These are phyloP conservation scores for Scophthalmus maximus DNA, from an alignment of 2,113 vertebrate genomes.

Conservation along the genomic window DNA sequence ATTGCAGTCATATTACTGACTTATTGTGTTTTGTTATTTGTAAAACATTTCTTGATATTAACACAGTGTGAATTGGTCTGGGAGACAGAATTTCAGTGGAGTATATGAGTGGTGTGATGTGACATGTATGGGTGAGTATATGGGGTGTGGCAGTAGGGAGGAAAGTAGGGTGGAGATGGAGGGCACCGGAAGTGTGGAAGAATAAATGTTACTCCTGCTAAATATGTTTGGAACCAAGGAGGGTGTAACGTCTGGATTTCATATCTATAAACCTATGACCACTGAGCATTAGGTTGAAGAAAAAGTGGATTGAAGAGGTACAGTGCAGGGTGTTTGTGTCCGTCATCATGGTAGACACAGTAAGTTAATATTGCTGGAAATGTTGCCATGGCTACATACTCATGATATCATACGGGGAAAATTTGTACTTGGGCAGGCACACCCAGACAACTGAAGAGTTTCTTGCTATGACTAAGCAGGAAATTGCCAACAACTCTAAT, in stretches of 20 bases:
- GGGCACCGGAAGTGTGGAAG: background rate
- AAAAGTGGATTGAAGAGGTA: background rate
- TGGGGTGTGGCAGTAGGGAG: background rate
- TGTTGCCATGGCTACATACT: slow-evolving; percentile 45
- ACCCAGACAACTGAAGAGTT: slow-evolving; percentile 28
- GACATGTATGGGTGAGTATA: too few relatives aligned
- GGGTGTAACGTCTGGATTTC: background rate
- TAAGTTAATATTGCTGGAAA: slow-evolving; percentile 24
- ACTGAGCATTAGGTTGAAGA: background rate
- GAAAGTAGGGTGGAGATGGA: background rate
- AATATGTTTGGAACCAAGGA: background rate
- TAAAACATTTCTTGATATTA: slow-evolving; percentile 3
- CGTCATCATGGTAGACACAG: background rate
- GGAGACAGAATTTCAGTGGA: too few relatives aligned
- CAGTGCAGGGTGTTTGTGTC: background rate
- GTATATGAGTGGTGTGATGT: too few relatives aligned
- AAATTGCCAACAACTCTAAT: slow-evolving; percentile 43
- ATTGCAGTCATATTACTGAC: too few relatives aligned
- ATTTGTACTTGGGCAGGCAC: slow-evolving; percentile 33
- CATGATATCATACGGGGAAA: slow-evolving; percentile 22
- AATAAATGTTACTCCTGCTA: background rate
- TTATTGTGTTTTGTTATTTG: slow-evolving; percentile 6
- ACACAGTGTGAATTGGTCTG: background rate
- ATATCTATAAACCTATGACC: background rate
- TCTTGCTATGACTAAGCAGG: slow-evolving; percentile 38